These are phyloP conservation scores for Poliocrania exsul DNA, from an alignment of 2,797 vertebrate genomes.

Conservation along the genomic window DNA sequence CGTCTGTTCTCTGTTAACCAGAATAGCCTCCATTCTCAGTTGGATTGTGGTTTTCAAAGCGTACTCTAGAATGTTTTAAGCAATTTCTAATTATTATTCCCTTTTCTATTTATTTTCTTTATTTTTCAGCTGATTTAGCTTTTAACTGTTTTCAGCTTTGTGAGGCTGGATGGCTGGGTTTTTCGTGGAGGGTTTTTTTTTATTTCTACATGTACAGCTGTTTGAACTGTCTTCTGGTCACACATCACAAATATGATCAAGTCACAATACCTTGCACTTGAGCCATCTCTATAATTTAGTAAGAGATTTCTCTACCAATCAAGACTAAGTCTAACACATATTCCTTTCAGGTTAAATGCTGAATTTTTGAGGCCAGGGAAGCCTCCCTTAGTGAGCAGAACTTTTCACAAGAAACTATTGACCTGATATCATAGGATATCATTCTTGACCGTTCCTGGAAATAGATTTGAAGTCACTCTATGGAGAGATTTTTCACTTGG, in stretches of 20 bases:
- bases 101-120: slow-evolving; percentile 34
- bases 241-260: background rate
- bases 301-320: background rate
- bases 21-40: background rate
- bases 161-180: background rate
- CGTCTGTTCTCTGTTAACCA: slow-evolving; percentile 21
- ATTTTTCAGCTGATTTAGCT: background rate
- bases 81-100: slow-evolving; percentile 19
- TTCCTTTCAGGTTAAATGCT: background rate
- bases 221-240: background rate
- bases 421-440: background rate
- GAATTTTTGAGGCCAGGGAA: background rate
- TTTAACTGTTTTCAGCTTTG: slow-evolving; percentile 1
- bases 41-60: slow-evolving; percentile 13
- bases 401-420: background rate
- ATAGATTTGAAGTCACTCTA: background rate
- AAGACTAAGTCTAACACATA: background rate
- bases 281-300: background rate
- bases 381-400: background rate
- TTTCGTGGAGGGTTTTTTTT: background rate
- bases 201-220: background rate
- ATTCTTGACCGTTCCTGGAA: background rate
- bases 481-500: background rate
- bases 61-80: slow-evolving; percentile 11
- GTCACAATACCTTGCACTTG: background rate